Evolutionary conservation across 2,113 vertebrate genomes (phyloP).

Genomic region (Elanus axillaris): DNA sequence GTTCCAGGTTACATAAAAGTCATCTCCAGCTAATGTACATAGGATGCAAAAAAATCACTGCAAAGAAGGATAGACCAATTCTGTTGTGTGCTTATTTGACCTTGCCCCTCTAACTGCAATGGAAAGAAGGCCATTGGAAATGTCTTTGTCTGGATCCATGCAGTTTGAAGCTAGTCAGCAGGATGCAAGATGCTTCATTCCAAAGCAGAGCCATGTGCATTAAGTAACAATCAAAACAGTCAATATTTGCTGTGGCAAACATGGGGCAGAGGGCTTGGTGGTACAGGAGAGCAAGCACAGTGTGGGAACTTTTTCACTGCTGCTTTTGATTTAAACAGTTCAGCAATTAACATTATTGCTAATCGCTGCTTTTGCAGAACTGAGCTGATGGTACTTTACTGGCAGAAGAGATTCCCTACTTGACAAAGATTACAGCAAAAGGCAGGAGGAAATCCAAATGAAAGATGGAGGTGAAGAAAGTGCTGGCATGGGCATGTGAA

Average conservation of each 20-base stretch:
- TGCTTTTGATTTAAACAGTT: background rate
- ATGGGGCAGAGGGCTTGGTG: background rate
- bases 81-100: background rate
- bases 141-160: background rate
- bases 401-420: background rate
- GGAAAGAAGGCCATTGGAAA: background rate
- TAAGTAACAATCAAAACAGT: background rate
- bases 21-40: background rate
- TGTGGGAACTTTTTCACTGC: background rate
- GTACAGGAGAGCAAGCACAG: background rate
- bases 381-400: background rate
- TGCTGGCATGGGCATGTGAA: rapidly evolving
- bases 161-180: background rate
- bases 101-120: background rate
- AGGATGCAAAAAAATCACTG: background rate
- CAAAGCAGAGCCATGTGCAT: background rate
- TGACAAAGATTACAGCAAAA: background rate
- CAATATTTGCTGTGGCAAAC: background rate
- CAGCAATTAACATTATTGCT: background rate
- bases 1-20: background rate
- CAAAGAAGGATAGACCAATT: background rate
- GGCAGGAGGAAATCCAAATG: background rate
- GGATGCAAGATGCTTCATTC: background rate
- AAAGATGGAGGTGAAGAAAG: background rate
- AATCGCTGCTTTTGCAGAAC: background rate